Percentiles rank a stretch among this genome's conserved stretches.
Conservation (phyloP, 2,113 vertebrate genomes). For the Cheilinus undulatus region DNA sequence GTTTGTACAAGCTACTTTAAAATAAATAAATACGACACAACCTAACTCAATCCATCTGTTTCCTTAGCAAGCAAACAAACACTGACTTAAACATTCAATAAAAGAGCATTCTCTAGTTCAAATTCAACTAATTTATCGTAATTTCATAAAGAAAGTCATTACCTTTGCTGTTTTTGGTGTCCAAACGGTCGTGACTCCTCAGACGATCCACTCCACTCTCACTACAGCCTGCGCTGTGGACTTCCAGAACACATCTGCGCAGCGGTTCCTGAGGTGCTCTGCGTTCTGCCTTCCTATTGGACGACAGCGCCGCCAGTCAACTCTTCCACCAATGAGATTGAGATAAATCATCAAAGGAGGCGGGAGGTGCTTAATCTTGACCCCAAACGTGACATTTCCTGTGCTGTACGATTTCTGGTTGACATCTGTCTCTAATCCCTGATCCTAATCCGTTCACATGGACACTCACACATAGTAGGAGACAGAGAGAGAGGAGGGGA, state of each 20-base stretch:
- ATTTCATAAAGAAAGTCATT: background rate
- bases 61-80: background rate
- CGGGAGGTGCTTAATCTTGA: constrained; percentile 28
- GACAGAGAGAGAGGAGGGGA: background rate
- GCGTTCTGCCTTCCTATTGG: constrained; percentile 38
- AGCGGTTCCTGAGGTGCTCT: background rate
- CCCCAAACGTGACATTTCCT: constrained; percentile 21
- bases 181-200: constrained; percentile 12
- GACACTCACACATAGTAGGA: no score
- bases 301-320: constrained; percentile 13
- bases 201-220: background rate
- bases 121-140: background rate
- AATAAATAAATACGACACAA: background rate
- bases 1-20: background rate
- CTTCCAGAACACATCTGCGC: constrained; percentile 49
- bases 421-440: constrained; percentile 65
- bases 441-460: constrained; percentile 59
- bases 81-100: background rate
- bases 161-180: constrained; percentile 53
- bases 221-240: background rate
- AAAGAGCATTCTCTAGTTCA: no score
- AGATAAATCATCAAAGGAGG: fast-evolving
- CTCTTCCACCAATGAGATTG: background rate
- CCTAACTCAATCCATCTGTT: background rate
- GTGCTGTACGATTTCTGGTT: constrained; percentile 32